Conservation (phyloP, 2,888 invertebrate genomes). For the Epirrhoe tristata region DNA sequence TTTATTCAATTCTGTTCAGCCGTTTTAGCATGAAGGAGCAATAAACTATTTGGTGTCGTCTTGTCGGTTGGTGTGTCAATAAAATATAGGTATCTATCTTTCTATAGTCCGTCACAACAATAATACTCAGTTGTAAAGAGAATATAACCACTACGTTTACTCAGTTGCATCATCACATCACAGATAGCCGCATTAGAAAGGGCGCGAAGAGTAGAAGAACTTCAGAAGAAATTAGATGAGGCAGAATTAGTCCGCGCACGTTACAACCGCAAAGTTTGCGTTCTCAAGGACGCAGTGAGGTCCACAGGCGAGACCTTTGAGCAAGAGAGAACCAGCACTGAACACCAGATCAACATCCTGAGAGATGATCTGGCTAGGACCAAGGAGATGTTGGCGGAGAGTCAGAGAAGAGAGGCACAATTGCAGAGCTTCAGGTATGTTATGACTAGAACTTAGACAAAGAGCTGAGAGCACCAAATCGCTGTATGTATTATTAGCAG, state of each 20-base stretch:
- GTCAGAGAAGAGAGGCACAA: constrained; percentile 91
- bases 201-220: constrained; percentile 93
- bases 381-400: constrained; percentile 90
- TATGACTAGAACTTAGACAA: background rate
- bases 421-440: constrained; percentile 88
- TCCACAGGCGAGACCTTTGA: constrained; percentile 88
- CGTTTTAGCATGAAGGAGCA: no score
- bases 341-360: constrained; percentile 89
- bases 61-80: no score
- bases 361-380: constrained; percentile 91
- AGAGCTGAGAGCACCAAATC: background rate
- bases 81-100: no score
- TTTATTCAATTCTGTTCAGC: no score
- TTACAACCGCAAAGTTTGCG: constrained; percentile 89
- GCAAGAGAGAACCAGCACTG: constrained; percentile 88
- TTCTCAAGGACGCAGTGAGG: constrained; percentile 90
- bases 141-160: no score
- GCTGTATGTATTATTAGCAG: background rate
- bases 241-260: constrained; percentile 91
- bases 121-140: no score
- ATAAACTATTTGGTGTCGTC: no score
- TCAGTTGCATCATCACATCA: background rate
- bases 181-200: constrained; percentile 94
- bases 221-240: constrained; percentile 92
- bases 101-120: background rate